Evolutionary conservation across 2,113 vertebrate species (phyloP), one percentile per base, ranked within the genome.

Genomic region (Pteropus alecto): DNA sequence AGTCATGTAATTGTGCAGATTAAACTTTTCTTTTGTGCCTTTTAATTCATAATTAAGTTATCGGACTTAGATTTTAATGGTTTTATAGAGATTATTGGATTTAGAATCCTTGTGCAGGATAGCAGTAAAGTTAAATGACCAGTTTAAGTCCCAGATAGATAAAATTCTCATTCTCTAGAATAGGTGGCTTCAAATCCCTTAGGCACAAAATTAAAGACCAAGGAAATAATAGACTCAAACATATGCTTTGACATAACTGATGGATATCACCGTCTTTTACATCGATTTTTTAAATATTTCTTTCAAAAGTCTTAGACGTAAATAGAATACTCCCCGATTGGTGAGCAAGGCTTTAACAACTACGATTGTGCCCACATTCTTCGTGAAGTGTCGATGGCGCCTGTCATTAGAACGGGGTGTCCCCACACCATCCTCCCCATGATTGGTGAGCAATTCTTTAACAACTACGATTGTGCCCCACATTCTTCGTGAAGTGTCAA

Each of bases 91-190:
- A 98, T 97, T 96, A 95, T 35, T 97, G 74, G 60, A 82, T 91
- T 96, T 96, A 76, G 95, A 97, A 92, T 96, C 81, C 94, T 97
- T 97, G 94, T 56, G 35, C 35, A 67, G 96, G 97, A 97, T 96
- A 97, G 89, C 46, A 95, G 91, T 97, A 89, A 97, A 94, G 43
- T 65, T 95, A 97, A 97, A 96, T 95, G 92, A 93, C 7, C 4
- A 96, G 97, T 95, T 48, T 87, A 67, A 97, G 86, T 94, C 81
- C 78, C 83, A 14, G 48, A 51, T 4, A 95, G 65, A 95, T 94
- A 43, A 48, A 41, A 26, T 3, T 68, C 56, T 95, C 93, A 90
- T 93, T 97, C 83, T 98, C 89, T 83, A 81, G 60, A 76, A 84
- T 77, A 93, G 87, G 70, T 86, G 58, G 83, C 85, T 93, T 92